Percentiles rank a stretch among this genome's conserved stretches.
Conservation (phyloP, 2,113 vertebrate species). For the Gymnogyps californianus region DNA sequence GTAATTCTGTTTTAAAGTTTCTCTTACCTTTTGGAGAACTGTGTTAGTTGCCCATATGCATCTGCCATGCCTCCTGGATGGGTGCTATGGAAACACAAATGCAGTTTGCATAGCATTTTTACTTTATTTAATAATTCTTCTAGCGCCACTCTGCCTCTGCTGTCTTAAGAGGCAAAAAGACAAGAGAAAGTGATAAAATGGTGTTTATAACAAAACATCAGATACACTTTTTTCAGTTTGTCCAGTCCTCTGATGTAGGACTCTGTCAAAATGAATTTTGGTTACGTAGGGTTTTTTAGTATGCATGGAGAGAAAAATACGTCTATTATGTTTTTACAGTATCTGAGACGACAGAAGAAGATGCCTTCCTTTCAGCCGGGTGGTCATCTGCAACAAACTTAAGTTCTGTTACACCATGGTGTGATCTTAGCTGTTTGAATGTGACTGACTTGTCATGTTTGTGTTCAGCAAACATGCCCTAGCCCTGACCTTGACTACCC, state of each 20-base stretch:
- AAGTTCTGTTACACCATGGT: neutral
- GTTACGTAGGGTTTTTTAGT: neutral
- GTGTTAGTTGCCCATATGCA: neutral
- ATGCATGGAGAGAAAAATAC: neutral
- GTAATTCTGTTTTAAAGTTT: neutral
- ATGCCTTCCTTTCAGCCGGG: neutral
- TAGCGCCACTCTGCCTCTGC: neutral
- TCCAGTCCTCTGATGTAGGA: neutral
- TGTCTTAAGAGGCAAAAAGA: neutral
- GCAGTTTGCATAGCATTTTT: neutral
- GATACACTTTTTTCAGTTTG: neutral
- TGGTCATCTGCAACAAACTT: neutral
- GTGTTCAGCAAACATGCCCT: neutral
- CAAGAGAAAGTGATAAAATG: neutral
- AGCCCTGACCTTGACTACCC: constrained; percentile 15
- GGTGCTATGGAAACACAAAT: neutral
- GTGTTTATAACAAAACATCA: neutral
- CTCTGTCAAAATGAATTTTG: neutral
- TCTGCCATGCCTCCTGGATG: neutral
- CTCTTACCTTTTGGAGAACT: neutral
- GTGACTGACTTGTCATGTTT: neutral
- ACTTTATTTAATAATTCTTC: neutral
- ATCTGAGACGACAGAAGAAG: neutral
- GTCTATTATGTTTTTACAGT: neutral
- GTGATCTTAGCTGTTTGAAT: neutral